Evolutionary conservation across 2,797 vertebrate genomes (phyloP).

Genomic region (Craterocephalus amniculus): DNA sequence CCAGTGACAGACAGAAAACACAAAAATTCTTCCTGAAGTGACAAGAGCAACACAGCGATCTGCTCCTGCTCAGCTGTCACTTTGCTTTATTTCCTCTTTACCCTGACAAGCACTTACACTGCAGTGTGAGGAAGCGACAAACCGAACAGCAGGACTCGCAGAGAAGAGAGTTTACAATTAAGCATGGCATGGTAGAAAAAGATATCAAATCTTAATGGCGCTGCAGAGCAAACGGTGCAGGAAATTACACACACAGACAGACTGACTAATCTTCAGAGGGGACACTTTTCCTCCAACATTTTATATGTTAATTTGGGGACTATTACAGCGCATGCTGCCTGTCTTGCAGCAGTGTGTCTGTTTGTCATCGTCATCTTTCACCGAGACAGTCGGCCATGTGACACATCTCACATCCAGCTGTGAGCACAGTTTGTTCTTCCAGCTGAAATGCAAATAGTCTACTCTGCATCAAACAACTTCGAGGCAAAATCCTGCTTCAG

Average conservation of each 20-base stretch:
- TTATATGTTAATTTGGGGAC: constrained; percentile 51
- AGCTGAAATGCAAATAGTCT: constrained; percentile 66
- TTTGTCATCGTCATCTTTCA: constrained; percentile 41
- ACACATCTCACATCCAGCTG: constrained; percentile 51
- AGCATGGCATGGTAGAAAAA: constrained; percentile 43
- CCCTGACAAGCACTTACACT: constrained; percentile 32
- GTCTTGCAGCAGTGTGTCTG: constrained; percentile 8
- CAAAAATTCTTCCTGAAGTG: constrained; percentile 20
- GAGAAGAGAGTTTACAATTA: constrained; percentile 36
- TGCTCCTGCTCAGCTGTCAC: constrained; percentile 44
- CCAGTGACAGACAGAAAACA: constrained; percentile 9
- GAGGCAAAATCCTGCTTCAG: constrained; percentile 52
- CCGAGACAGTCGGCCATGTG: constrained; percentile 62
- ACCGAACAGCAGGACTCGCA: constrained; percentile 43
- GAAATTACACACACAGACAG: constrained; percentile 58
- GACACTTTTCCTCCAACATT: constrained; percentile 39
- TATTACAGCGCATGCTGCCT: background rate
- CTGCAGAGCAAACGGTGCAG: constrained; percentile 53
- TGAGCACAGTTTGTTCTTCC: constrained; percentile 53
- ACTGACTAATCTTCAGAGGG: constrained; percentile 52
- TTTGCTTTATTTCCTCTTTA: constrained; percentile 33
- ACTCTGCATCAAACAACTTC: constrained; percentile 7
- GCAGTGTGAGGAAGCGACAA: constrained; percentile 30
- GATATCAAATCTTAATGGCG: constrained; percentile 61
- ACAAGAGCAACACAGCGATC: constrained; percentile 38